These are phyloP conservation scores for Megamerina dolium DNA, from an alignment of 2,888 invertebrate genomes.

Conservation along the genomic window DNA sequence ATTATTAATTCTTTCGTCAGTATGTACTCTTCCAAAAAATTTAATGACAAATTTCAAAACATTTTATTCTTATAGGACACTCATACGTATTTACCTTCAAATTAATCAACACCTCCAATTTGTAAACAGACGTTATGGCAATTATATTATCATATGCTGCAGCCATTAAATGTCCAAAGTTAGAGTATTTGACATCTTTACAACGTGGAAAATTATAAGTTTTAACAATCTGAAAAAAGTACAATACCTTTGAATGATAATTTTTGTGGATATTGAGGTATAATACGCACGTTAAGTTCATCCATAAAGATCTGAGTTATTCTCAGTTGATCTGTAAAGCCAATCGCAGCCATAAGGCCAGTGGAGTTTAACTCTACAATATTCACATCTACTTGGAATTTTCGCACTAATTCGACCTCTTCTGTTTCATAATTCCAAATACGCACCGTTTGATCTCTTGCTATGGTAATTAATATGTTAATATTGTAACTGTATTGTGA, in stretches of 20 bases:
- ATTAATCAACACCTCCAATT: conserved; percentile 61
- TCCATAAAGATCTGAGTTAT: conserved; percentile 84
- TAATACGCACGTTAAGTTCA: conserved; percentile 59
- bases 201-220: conserved; percentile 61
- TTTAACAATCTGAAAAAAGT: conserved; percentile 39
- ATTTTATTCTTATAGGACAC: too few species aligned
- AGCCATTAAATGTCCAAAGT: conserved; percentile 83
- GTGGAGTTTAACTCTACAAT: conserved; percentile 68
- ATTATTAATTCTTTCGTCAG: too few species aligned
- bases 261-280: background rate
- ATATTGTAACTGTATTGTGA: background rate
- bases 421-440: conserved; percentile 90
- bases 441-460: conserved; percentile 74
- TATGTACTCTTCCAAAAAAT: too few species aligned
- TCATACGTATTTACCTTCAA: conserved; percentile 40
- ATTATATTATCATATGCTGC: conserved; percentile 84
- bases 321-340: conserved; percentile 85
- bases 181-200: conserved; percentile 72
- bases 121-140: conserved; percentile 75
- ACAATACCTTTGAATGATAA: too few species aligned
- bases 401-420: conserved; percentile 69
- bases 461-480: too few species aligned
- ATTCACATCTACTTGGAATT: conserved; percentile 71
- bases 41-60: too few species aligned
- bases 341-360: conserved; percentile 80